Base-by-base conservation (phyloP, 2,113 vertebrate genomes). In the Eretmochelys imbricata region DNA sequence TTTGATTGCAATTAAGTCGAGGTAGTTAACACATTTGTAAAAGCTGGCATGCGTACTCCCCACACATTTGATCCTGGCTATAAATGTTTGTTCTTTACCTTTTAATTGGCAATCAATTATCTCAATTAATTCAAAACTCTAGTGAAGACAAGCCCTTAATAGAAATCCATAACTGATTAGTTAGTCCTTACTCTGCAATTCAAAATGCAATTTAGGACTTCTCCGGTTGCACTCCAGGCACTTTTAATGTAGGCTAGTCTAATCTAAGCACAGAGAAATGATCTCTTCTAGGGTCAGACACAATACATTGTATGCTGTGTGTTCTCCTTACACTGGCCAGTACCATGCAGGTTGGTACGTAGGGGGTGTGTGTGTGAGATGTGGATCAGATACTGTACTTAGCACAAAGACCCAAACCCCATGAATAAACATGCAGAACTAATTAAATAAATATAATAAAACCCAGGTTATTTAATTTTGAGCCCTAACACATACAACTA, bases 401-500 rank as follows among this genome's bases (percentile, higher is more conserved):
- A 93, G 80, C n/a, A 89, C 88, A 96, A 48, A 97, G 38, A 90
- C 55, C 94, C 69, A 93, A 95, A 83, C 93, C n/a, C 82, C 96
- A 3, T 59, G 89, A 78, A 79, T 48, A 84, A 90, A 95, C 93
- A 94, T 38, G 85, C n/a, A 84, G 16, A 22, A 95, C 96, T 96
- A 96, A 95, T 95, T 95, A 89, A 57, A 57, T 27, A 57, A 57
- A 57, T 57, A 57, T 57, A 27, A 57, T 27, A 57, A 25, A 57
- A 27, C 4, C 55, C 57, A 62, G 57, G 27, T 62, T 62, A 62
- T 62, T 96, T 97, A 96, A 94, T 96, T 94, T 85, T 88, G 46
- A 95, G 89, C 88, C 85, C 89, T 95, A 96, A 82, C 95, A 97
- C 46, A 55, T 88, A 95, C 94, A 87, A 96, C 89, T 89, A 94